These are phyloP conservation scores for Apamea sordens DNA, from an alignment of 2,888 invertebrate genomes.

Conservation along the genomic window DNA sequence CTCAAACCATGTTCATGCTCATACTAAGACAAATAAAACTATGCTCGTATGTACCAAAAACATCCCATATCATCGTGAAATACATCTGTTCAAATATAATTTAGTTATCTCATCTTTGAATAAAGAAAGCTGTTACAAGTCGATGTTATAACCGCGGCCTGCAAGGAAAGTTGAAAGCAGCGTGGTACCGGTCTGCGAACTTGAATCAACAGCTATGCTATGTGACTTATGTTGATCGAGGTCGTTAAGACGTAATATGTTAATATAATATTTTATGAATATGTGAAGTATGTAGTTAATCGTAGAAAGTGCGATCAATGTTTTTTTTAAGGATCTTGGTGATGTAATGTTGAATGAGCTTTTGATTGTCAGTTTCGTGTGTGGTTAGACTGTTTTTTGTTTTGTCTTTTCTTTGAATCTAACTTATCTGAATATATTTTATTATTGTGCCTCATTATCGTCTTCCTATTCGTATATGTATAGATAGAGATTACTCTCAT, in stretches of 20 bases:
- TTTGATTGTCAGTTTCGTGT: constrained; percentile 6
- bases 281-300: constrained; percentile 32
- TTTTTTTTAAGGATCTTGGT: constrained; percentile 44
- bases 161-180: constrained; percentile 86
- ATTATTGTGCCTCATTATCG: background rate
- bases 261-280: constrained; percentile 41
- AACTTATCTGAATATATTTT: background rate
- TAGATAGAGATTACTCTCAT: background rate
- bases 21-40: constrained; percentile 4
- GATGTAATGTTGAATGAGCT: constrained; percentile 24
- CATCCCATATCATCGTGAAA: constrained; percentile 50
- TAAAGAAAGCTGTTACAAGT: constrained; percentile 85
- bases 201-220: constrained; percentile 73
- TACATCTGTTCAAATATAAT: constrained; percentile 71
- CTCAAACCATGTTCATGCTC: background rate
- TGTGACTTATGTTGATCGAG: constrained; percentile 71
- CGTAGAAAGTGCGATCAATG: constrained; percentile 52
- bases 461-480: background rate
- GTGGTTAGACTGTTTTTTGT: constrained; percentile 1
- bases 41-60: constrained; percentile 20
- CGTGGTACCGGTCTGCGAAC: constrained; percentile 80
- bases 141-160: constrained; percentile 80
- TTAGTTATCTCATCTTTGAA: constrained; percentile 83
- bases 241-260: constrained; percentile 62
- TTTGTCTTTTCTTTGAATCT: background rate